Conservation (phyloP, 2,888 invertebrate genomes). For the Tineola bisselliella region DNA sequence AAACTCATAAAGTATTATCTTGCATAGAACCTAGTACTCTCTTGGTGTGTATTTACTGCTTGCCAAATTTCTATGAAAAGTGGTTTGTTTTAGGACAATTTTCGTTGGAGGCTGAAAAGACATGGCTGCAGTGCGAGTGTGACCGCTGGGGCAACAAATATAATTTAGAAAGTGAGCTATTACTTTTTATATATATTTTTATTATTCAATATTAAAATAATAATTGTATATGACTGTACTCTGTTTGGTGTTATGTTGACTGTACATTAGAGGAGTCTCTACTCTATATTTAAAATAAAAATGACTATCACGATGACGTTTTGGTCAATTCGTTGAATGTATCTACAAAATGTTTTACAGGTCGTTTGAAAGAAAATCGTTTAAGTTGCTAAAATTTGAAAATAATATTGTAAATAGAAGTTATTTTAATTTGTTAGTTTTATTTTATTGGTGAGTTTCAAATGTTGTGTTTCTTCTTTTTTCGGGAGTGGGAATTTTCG, state of each 20-base stretch:
- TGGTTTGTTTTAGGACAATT: constrained; percentile 74
- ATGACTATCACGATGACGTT: neutral
- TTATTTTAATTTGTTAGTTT: constrained; percentile 27
- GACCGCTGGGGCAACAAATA: constrained; percentile 88
- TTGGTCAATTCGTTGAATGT: neutral
- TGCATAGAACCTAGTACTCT: too few species aligned
- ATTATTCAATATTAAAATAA: too few species aligned
- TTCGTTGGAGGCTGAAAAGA: constrained; percentile 87
- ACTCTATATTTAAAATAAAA: too few species aligned
- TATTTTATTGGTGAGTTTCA: constrained; percentile 18
- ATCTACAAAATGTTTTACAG: constrained; percentile 38
- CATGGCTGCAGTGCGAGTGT: constrained; percentile 90
- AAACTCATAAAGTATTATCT: too few species aligned
- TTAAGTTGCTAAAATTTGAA: constrained; percentile 50
- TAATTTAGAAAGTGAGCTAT: constrained; percentile 82
- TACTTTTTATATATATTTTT: too few species aligned
- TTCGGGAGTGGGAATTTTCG: neutral
- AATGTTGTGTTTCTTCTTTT: too few species aligned
- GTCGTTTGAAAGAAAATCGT: constrained; percentile 48
- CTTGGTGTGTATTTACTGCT: too few species aligned
- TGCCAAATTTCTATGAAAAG: too few species aligned
- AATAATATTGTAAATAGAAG: neutral
- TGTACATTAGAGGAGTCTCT: too few species aligned
- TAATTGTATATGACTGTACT: too few species aligned
- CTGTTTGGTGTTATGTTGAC: too few species aligned